These are phyloP conservation scores for Alligator sinensis DNA, from an alignment of 2,113 vertebrate species.

Conservation along the genomic window DNA sequence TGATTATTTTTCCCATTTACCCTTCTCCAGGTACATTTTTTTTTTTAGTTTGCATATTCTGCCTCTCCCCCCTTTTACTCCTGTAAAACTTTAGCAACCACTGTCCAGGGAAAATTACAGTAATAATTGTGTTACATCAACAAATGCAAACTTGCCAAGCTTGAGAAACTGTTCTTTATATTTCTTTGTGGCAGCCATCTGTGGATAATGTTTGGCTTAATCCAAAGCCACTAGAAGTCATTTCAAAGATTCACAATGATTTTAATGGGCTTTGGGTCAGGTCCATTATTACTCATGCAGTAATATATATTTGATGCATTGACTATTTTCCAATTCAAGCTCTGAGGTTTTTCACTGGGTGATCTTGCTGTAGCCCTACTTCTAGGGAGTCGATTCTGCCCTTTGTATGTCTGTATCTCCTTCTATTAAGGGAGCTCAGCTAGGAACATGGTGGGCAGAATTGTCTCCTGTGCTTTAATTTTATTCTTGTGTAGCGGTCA, in stretches of 20 bases:
- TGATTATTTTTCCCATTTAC: not conserved
- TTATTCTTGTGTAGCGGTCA: not conserved
- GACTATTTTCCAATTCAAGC: not conserved
- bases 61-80: not conserved
- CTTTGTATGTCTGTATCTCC: not conserved
- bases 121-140: not conserved
- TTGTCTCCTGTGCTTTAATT: not conserved
- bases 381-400: not conserved
- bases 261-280: not conserved
- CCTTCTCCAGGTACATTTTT: not conserved
- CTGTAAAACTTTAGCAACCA: not conserved
- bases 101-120: not conserved
- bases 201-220: not conserved
- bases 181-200: not conserved
- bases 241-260: not conserved
- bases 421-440: not conserved
- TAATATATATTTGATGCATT: not conserved
- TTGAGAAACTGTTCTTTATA: not conserved
- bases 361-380: constrained; percentile 15
- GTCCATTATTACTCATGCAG: not conserved
- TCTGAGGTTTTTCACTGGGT: not conserved
- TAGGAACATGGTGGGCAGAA: not conserved
- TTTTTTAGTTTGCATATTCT: not conserved
- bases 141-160: not conserved
- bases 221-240: not conserved